Base-by-base conservation (phyloP, 1,140 invertebrate species). In the Mactra quadrangularis region DNA sequence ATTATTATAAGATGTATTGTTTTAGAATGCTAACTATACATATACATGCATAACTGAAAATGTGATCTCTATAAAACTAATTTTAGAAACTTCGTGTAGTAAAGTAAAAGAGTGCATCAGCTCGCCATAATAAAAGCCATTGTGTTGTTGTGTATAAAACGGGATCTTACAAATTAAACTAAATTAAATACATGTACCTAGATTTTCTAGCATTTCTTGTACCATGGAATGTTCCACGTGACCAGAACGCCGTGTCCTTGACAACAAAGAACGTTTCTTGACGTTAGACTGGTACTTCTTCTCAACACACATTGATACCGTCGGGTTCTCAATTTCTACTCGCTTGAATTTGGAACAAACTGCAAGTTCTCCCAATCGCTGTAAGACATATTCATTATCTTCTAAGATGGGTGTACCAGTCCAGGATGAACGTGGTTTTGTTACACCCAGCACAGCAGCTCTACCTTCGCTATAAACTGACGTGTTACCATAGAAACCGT, bases 151-250 rank as follows among this genome's bases (percentile, higher is more conserved):
- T n/a, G n/a, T n/a, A n/a, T n/a, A n/a, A n/a, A n/a, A n/a, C n/a
- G n/a, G n/a, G n/a, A n/a, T n/a, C n/a, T n/a, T n/a, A n/a, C n/a
- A n/a, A n/a, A 15, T 13, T 59, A 22, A 25, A 59, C 35, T n/a
- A 41, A 11, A 3, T 22, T 13, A 7, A 38, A 41, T 68, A 68
- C 15, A 41, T n/a, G 22, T 60, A 75, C 71, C 71, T 38, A 75
- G 55, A 11, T 59, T 45, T 38, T 75, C 55, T 1, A 75, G 55
- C 35, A 75, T 53, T 9, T 59, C 71, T 45, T 60, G 41, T 9
- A 75, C 71, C 52, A 59, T 59, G 4, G 71, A 57, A 29, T 75
- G 71, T 27, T 75, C 71, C 1, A 75, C 71, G 55, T 75, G 71
- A 19, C 71, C 71, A 27, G 71, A 75, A 3, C 71, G 52, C 4